phyloP scores from a whole-genome alignment of 2,797 vertebrate species.

The Pseudocheirus occidentalis region DNA sequence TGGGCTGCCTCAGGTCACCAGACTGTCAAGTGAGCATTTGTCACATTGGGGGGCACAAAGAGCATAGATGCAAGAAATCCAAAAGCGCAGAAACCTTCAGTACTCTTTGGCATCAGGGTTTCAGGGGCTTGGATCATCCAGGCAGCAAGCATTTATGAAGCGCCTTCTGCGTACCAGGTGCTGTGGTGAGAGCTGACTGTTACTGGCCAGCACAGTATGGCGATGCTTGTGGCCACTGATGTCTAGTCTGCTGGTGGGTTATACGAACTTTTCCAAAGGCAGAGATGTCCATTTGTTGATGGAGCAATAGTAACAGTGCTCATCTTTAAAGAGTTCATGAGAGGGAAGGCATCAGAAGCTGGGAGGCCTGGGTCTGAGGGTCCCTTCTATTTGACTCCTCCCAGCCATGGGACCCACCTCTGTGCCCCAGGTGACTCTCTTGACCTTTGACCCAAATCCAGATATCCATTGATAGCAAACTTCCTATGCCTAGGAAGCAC shows the following conservation, averaged over 20 bases:
- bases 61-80: not conserved
- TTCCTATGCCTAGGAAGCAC: not conserved
- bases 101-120: not conserved
- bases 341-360: too few species aligned
- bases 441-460: not conserved
- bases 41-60: not conserved
- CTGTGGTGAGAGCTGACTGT: too few species aligned
- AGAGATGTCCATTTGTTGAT: not conserved
- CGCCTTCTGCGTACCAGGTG: not conserved
- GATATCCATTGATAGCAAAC: rapidly evolving
- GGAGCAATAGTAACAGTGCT: not conserved
- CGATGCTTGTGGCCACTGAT: not conserved
- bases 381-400: not conserved
- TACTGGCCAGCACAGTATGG: not conserved
- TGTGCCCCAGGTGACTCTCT: not conserved
- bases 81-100: not conserved
- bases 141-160: not conserved
- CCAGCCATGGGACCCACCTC: not conserved
- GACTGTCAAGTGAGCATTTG: not conserved
- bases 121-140: not conserved
- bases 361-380: not conserved
- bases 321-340: not conserved
- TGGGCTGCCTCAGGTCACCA: not conserved
- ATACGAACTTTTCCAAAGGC: not conserved
- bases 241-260: not conserved